Evolutionary conservation across 2,888 invertebrate genomes (phyloP).

Genomic region (Drosophila koepferae): DNA sequence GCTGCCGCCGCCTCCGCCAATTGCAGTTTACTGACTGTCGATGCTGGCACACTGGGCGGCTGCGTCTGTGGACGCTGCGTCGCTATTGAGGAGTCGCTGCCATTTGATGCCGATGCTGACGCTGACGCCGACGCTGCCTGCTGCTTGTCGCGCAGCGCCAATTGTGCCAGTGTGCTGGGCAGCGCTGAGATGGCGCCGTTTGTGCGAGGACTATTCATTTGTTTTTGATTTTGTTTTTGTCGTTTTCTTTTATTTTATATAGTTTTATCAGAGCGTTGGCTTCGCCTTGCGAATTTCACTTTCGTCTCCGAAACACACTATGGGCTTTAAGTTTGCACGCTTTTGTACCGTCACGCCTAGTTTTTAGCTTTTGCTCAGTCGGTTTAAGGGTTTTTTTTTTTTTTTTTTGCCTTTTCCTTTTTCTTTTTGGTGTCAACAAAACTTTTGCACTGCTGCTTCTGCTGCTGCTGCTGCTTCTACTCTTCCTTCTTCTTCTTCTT

Average conservation of each 20-base stretch:
- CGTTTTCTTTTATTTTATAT: constrained; percentile 10
- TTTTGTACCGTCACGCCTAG: constrained; percentile 57
- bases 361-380: constrained; percentile 41
- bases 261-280: constrained; percentile 11
- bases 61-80: constrained; percentile 72
- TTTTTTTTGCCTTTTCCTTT: constrained; percentile 28
- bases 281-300: constrained; percentile 48
- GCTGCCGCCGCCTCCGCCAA: constrained; percentile 37
- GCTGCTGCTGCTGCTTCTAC: constrained; percentile 29
- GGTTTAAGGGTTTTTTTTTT: constrained; percentile 46
- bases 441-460: constrained; percentile 56
- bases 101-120: constrained; percentile 68
- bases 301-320: constrained; percentile 32
- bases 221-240: constrained; percentile 28
- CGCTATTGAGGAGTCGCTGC: constrained; percentile 57
- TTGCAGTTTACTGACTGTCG: constrained; percentile 49
- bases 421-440: constrained; percentile 70
- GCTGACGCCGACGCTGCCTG: constrained; percentile 75
- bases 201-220: constrained; percentile 82
- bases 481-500: constrained; percentile 47
- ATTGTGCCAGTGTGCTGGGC: constrained; percentile 79
- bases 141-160: constrained; percentile 82
- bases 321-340: constrained; percentile 39
- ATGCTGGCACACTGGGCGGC: constrained; percentile 70
- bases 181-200: constrained; percentile 77